Percentiles rank a stretch among this genome's conserved stretches.
Evolutionary conservation across 1,140 invertebrate species (phyloP).

Genomic region (Chironomus tepperi): DNA sequence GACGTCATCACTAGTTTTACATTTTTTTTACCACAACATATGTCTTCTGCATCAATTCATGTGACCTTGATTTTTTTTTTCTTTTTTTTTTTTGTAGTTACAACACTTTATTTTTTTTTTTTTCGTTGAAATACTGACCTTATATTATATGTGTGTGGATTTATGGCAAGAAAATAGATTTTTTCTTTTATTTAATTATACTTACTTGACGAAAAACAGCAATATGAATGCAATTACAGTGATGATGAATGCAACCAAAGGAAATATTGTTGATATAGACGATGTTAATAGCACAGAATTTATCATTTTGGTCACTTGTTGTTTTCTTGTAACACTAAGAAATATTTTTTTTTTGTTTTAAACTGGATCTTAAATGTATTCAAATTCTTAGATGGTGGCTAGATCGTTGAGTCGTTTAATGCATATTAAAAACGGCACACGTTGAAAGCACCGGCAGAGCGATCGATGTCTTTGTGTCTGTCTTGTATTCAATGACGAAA

Average conservation of each 20-base stretch:
- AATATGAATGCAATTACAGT: background rate
- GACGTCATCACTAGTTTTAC: background rate
- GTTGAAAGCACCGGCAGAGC: background rate
- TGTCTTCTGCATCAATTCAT: background rate
- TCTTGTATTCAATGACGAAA: background rate
- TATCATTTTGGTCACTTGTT: background rate
- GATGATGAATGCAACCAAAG: background rate
- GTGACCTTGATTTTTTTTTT: constrained; percentile 1
- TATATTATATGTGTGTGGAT: background rate
- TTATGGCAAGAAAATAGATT: background rate
- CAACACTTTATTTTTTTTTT: background rate
- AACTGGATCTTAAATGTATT: background rate
- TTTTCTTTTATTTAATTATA: background rate
- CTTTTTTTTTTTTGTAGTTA: background rate
- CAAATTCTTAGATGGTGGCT: no score
- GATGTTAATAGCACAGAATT: background rate
- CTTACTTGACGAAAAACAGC: background rate
- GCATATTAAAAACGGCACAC: background rate
- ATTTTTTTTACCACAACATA: background rate
- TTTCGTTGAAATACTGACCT: background rate
- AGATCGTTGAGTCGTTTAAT: background rate
- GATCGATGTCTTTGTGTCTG: background rate
- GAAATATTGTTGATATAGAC: background rate
- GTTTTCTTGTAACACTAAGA: background rate
- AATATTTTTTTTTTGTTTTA: background rate